These are phyloP conservation scores for Sesia bembeciformis DNA, from an alignment of 2,888 invertebrate species.

Conservation along the genomic window DNA sequence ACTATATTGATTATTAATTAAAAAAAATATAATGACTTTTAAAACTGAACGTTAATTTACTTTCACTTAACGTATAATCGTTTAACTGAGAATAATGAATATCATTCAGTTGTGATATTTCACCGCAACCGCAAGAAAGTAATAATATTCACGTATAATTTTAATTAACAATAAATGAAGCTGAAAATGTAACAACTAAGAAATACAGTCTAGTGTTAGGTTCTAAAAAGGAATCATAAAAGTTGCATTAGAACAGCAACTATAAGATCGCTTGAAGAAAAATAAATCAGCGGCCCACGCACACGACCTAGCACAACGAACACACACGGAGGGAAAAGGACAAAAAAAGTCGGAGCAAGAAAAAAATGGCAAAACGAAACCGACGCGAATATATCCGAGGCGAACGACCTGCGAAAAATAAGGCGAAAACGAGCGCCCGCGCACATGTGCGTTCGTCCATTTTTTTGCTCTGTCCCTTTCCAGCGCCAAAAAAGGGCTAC, in stretches of 20 bases:
- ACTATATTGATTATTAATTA: too few relatives aligned
- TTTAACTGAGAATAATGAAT: too few relatives aligned
- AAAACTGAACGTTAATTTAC: too few relatives aligned
- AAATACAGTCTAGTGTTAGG: too few relatives aligned
- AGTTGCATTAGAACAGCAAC: slow-evolving; percentile 11
- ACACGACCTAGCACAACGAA: slow-evolving; percentile 56
- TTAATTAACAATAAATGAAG: too few relatives aligned
- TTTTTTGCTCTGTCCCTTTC: slow-evolving; percentile 57
- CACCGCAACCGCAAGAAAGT: too few relatives aligned
- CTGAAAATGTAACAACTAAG: too few relatives aligned
- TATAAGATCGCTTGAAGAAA: slow-evolving; percentile 15
- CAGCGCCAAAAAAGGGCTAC: slow-evolving; percentile 49
- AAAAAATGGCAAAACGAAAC: slow-evolving; percentile 30
- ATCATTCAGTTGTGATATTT: too few relatives aligned
- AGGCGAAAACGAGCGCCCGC: slow-evolving; percentile 57
- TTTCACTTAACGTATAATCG: too few relatives aligned
- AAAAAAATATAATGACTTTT: too few relatives aligned
- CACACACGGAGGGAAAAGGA: slow-evolving; percentile 44
- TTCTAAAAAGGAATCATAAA: too few relatives aligned
- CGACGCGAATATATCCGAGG: slow-evolving; percentile 56
- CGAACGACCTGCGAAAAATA: slow-evolving; percentile 69
- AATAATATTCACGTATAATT: too few relatives aligned
- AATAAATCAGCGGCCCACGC: slow-evolving; percentile 48
- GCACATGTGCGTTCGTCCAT: slow-evolving; percentile 70
- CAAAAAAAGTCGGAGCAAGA: slow-evolving; percentile 33